Evolutionary conservation across 2,797 vertebrate species (phyloP), one percentile per base, ranked within the genome.

Genomic region (Poeciliopsis turneri): DNA sequence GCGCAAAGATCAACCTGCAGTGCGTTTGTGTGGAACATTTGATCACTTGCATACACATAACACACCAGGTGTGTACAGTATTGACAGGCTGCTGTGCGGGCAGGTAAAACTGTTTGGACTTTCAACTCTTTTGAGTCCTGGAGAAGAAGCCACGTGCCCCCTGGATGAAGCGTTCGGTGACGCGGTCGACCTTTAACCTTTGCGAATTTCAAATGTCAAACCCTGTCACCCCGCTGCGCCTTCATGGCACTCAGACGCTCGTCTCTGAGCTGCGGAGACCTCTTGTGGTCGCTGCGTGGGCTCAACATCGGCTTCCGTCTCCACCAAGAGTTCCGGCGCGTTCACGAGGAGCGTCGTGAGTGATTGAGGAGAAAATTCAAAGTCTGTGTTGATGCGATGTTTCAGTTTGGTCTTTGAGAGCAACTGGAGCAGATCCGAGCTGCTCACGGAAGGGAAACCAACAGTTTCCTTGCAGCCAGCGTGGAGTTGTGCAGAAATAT

Each of bases 231-330:
- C 71, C 81, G 75, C 68, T 79, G 77, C 61, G 5, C 72, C 51
- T 75, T 83, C 46, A 5, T 7, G 7, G 53, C 69, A 25, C 36
- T 2, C 23, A 49, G 7, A 43, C 4, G 28, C 72, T 76, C 68
- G 72, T 73, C 64, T 68, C 71, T 74, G 85, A 82, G 75, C 83
- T 69, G 76, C 78, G 87, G 89, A 28, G 93, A 87, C 92, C 79
- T 91, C 90, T 86, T 73, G 88, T 90, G 91, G 91, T 45, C 69
- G 66, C 66, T 33, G 70, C 25, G 4, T 28, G 43, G 7, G 72
- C 5, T 23, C 9, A 0, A 18, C 9, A 0, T 45, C 36, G 11
- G 18, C 43, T 18, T 78, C 53, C 13, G 66, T 72, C 51, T 36
- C 1, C 71, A 5, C 30, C 33, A 3, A 51, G 47, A 41, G 15